Evolutionary conservation across 2,888 invertebrate species (phyloP).

Genomic region (Scelioninae gen. 1): DNA sequence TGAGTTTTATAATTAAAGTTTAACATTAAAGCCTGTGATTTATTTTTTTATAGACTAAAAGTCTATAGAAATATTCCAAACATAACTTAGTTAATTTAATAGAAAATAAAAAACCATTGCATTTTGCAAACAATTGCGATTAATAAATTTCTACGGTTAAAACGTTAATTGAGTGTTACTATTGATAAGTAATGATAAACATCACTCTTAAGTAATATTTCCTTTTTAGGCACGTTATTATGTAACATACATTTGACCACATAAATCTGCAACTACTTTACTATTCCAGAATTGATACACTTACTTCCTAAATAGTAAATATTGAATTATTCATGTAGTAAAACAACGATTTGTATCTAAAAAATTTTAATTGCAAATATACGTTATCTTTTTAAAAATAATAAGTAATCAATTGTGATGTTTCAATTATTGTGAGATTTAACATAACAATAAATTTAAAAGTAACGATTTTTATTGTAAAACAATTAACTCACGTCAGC

Average conservation of each 20-base stretch:
- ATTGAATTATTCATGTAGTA: constrained; percentile 41
- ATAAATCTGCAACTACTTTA: constrained; percentile 32
- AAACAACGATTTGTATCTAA: constrained; percentile 24
- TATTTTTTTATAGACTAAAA: no score
- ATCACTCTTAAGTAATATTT: constrained; percentile 52
- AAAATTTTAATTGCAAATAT: not conserved
- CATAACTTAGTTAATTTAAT: no score
- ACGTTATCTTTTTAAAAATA: not conserved
- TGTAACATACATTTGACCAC: constrained; percentile 40
- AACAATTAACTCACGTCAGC: no score
- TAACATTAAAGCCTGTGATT: no score
- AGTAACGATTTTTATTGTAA: no score
- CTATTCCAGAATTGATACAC: constrained; percentile 24
- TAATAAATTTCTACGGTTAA: not conserved
- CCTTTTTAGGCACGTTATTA: constrained; percentile 44
- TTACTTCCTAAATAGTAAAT: constrained; percentile 26
- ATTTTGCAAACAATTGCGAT: no score
- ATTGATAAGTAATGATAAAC: constrained; percentile 52
- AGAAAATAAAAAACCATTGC: no score
- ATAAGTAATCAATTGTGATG: no score
- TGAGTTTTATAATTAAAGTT: no score
- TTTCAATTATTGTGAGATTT: no score
- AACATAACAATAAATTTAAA: no score
- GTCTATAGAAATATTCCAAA: no score
- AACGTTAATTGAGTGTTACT: constrained; percentile 45